Conservation (phyloP, 2,888 invertebrate genomes). For the Buathra laborator region DNA sequence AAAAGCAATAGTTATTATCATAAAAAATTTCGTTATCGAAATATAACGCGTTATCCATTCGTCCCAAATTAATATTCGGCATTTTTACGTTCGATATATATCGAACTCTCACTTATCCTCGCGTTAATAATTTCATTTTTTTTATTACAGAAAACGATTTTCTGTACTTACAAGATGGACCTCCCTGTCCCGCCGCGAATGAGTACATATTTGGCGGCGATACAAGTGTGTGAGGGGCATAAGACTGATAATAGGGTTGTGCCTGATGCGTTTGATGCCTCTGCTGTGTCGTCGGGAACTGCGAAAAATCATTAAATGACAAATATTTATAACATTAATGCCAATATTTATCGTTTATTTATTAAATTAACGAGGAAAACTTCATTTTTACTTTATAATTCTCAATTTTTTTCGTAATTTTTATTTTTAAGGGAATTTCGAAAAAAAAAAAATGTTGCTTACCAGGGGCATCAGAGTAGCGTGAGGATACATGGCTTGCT, state of each 20-base stretch:
- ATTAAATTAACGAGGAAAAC: too few species aligned
- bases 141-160: too few species aligned
- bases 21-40: too few species aligned
- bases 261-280: conserved; percentile 80
- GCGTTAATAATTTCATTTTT: too few species aligned
- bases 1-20: too few species aligned
- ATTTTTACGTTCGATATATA: too few species aligned
- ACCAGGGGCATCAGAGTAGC: conserved; percentile 79
- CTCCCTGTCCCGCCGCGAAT: conserved; percentile 73
- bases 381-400: too few species aligned
- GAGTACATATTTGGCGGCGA: conserved; percentile 75
- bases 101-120: too few species aligned
- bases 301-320: conserved; percentile 59
- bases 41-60: too few species aligned
- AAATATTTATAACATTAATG: not conserved
- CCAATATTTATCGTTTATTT: not conserved
- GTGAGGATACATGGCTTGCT: conserved; percentile 77
- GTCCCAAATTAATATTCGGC: too few species aligned
- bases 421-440: too few species aligned
- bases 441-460: conserved; percentile 47
- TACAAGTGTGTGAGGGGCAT: conserved; percentile 75
- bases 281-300: conserved; percentile 79
- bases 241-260: conserved; percentile 76
- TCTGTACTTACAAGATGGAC: conserved; percentile 77
- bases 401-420: not conserved